Conservation (phyloP, 2,888 invertebrate species). For the Polymixis lichenea region DNA sequence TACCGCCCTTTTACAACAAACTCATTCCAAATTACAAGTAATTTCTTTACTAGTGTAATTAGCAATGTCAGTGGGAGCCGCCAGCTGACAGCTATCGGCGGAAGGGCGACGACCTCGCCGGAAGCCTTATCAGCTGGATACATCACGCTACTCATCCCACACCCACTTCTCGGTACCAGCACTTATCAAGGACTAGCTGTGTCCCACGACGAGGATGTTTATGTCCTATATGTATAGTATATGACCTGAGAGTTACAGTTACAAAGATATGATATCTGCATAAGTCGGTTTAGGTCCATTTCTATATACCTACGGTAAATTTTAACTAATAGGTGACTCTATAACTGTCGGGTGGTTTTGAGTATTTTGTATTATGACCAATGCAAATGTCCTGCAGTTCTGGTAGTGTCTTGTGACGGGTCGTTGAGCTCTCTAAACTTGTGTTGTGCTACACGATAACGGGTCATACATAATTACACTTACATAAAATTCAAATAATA, state of each 20-base stretch:
- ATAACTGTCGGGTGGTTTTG: too few species aligned
- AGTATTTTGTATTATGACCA: too few species aligned
- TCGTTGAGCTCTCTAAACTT: too few species aligned
- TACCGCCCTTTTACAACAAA: not conserved
- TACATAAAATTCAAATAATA: too few species aligned
- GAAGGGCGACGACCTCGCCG: slow-evolving; percentile 87
- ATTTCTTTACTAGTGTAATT: not conserved
- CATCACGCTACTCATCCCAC: slow-evolving; percentile 68
- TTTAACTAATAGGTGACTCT: too few species aligned
- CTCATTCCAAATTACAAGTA: not conserved
- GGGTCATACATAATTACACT: too few species aligned
- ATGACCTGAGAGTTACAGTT: slow-evolving; percentile 10
- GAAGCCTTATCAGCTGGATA: slow-evolving; percentile 79
- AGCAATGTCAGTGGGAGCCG: slow-evolving; percentile 50
- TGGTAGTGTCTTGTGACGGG: too few species aligned
- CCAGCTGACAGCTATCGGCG: slow-evolving; percentile 84
- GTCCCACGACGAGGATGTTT: slow-evolving; percentile 40
- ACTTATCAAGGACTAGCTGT: slow-evolving; percentile 57
- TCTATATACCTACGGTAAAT: too few species aligned
- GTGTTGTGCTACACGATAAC: too few species aligned
- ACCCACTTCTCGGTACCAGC: slow-evolving; percentile 62
- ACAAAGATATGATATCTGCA: not conserved
- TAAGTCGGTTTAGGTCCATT: too few species aligned
- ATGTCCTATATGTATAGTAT: not conserved
- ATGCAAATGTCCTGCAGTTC: too few species aligned